Conservation (phyloP, 2,113 vertebrate genomes). For the Vulpes lagopus region DNA sequence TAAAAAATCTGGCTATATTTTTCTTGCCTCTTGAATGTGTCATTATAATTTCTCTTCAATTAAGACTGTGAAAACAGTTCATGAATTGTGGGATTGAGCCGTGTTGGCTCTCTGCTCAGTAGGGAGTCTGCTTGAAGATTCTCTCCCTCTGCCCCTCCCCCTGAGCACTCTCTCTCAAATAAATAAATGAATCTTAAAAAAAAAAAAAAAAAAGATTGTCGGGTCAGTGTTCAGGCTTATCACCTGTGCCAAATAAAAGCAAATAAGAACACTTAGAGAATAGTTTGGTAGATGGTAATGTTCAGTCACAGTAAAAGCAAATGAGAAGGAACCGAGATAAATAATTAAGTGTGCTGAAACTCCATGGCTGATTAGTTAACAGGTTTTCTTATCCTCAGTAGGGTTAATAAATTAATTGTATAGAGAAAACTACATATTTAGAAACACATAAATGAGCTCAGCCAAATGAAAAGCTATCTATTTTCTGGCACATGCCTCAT, state of each 20-base stretch:
- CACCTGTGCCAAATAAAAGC: background rate
- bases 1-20: background rate
- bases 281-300: background rate
- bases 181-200: too few species aligned
- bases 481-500: background rate
- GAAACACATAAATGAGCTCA: background rate
- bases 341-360: slow-evolving; percentile 22
- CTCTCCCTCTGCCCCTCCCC: too few species aligned
- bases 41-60: background rate
- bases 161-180: too few species aligned
- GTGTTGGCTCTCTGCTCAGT: too few species aligned
- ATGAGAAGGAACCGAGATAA: background rate
- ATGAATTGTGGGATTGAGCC: background rate
- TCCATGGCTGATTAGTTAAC: background rate
- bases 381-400: background rate
- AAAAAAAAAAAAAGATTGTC: background rate
- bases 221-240: background rate
- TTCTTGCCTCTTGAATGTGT: background rate
- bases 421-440: slow-evolving; percentile 39
- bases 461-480: background rate
- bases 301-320: slow-evolving; percentile 40
- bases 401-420: slow-evolving; percentile 61
- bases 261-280: background rate
- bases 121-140: too few species aligned
- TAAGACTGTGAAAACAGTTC: background rate